Evolutionary conservation across 2,113 vertebrate genomes (phyloP).

Genomic region (Sapajus apella): DNA sequence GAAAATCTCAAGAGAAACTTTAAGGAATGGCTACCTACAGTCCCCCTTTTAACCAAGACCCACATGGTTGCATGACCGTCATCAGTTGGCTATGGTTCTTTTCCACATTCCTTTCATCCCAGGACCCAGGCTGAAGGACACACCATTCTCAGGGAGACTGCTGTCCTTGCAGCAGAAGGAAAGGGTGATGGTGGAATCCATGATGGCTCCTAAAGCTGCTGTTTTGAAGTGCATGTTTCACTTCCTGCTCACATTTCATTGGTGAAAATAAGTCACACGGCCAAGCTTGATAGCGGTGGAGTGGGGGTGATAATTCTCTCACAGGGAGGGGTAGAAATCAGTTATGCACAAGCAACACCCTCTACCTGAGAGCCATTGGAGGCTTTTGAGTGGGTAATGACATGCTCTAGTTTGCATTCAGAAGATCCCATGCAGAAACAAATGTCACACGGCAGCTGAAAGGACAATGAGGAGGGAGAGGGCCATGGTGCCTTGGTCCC

Average conservation of each 20-base stretch:
- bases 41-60: neutral
- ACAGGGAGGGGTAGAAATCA: neutral
- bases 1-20: neutral
- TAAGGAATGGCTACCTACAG: neutral
- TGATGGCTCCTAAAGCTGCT: neutral
- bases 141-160: neutral
- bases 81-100: neutral
- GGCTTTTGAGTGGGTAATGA: neutral
- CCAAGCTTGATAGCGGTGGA: neutral
- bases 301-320: neutral
- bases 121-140: neutral
- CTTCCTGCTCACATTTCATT: constrained; percentile 5
- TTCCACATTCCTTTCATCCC: neutral
- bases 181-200: neutral
- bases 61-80: neutral
- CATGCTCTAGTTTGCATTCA: neutral
- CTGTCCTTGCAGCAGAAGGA: neutral
- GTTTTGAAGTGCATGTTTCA: neutral
- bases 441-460: neutral
- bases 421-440: neutral
- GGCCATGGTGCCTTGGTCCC: neutral
- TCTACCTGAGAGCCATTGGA: neutral
- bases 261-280: neutral
- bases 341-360: neutral
- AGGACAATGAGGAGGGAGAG: neutral